phyloP scores from a whole-genome alignment of 2,797 vertebrate genomes.

The Alauda arvensis region DNA sequence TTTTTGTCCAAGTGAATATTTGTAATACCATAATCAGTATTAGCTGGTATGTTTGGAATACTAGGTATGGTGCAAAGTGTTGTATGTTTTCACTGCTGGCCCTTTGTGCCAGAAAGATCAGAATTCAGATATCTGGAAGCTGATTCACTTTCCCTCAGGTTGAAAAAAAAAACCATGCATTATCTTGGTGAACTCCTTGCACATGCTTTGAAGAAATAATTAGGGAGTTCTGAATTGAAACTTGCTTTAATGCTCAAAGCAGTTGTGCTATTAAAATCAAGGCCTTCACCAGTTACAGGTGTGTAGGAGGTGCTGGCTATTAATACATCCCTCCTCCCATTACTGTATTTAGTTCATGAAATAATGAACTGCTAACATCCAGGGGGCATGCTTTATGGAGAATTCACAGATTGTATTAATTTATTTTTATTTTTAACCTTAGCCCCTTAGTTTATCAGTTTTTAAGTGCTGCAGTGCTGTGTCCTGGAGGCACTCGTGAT shows the following conservation, averaged over 20 bases:
- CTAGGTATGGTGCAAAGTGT: not conserved
- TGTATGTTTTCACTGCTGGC: not conserved
- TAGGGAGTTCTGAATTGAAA: not conserved
- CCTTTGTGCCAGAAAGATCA: not conserved
- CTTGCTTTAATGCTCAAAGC: not conserved
- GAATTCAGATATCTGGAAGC: not conserved
- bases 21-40: not conserved
- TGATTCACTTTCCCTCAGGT: not conserved
- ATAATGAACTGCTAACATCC: not conserved
- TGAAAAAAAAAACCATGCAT: not conserved
- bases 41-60: not conserved
- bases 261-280: not conserved
- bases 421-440: not conserved
- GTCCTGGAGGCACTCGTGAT: not conserved
- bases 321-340: constrained; percentile 6
- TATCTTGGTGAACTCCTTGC: not conserved
- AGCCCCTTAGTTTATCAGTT: not conserved
- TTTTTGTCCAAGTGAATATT: not conserved
- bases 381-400: not conserved
- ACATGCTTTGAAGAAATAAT: not conserved
- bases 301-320: constrained; percentile 27
- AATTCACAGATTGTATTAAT: not conserved
- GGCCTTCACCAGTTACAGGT: not conserved
- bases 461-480: not conserved
- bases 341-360: constrained; percentile 26